These are phyloP conservation scores for Meghimatium bilineatum DNA, from an alignment of 2,888 invertebrate species.

Conservation along the genomic window DNA sequence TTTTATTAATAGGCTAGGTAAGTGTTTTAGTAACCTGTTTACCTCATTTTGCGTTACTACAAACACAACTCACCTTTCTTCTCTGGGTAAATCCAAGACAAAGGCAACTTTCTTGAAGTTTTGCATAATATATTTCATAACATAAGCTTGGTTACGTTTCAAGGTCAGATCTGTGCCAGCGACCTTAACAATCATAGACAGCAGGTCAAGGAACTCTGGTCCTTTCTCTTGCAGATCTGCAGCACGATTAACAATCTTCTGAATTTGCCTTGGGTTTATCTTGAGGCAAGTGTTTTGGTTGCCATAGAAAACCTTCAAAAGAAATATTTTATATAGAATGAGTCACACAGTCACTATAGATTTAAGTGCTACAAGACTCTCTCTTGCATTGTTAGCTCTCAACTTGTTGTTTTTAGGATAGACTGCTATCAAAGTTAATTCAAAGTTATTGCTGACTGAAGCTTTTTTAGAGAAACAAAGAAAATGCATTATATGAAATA, in stretches of 20 bases:
- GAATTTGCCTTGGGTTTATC: conserved; percentile 74
- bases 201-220: conserved; percentile 74
- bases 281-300: conserved; percentile 75
- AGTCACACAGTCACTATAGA: too few relatives aligned
- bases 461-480: too few relatives aligned
- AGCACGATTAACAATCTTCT: conserved; percentile 74
- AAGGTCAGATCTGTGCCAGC: conserved; percentile 73
- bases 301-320: conserved; percentile 72
- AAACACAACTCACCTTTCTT: conserved; percentile 69
- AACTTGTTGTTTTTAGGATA: too few relatives aligned
- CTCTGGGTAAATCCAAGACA: conserved; percentile 70
- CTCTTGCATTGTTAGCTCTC: too few relatives aligned
- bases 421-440: too few relatives aligned
- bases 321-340: too few relatives aligned
- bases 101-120: conserved; percentile 75
- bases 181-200: conserved; percentile 74
- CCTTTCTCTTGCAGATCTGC: conserved; percentile 73
- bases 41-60: too few relatives aligned
- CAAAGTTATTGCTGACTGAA: too few relatives aligned
- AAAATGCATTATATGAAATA: too few relatives aligned
- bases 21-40: too few relatives aligned
- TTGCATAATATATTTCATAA: conserved; percentile 77
- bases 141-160: conserved; percentile 76
- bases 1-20: too few relatives aligned
- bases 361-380: too few relatives aligned